Conservation (phyloP, 2,113 vertebrate species). For the Felis catus region F.catus_Fca126_mat1.0 CM031428.1:46754501-46755000, state of each 20-base stretch:
- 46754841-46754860: no score
- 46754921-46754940: not conserved
- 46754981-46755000: not conserved
- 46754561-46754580: not conserved
- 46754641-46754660: not conserved
- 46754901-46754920: not conserved
- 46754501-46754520: not conserved
- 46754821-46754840: no score
- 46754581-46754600: not conserved
- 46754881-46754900: not conserved
- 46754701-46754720: no score
- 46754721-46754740: no score
- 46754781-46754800: no score
- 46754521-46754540: not conserved
- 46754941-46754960: not conserved
- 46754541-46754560: not conserved
- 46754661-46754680: not conserved
- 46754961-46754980: not conserved
- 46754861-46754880: accelerated
- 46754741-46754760: no score
- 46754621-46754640: not conserved
- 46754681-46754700: no score
- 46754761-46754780: no score
- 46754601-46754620: not conserved
- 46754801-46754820: no score